A percentile compares a stretch with the other conserved stretches of the same genome.
Evolutionary conservation across 2,888 invertebrate genomes (phyloP).

Genomic region (Vanessa cardui): DNA sequence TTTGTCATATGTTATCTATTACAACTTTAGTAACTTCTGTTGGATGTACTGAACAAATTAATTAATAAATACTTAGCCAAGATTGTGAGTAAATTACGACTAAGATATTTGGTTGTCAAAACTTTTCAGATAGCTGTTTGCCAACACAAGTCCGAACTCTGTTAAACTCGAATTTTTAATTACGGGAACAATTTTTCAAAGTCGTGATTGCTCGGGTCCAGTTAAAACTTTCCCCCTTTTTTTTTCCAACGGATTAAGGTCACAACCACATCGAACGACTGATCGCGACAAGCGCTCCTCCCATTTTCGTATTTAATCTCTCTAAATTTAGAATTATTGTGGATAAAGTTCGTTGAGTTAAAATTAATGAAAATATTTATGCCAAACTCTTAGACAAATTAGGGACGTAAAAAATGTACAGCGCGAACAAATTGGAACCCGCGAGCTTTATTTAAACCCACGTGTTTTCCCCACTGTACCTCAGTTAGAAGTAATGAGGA

Average conservation of each 20-base stretch:
- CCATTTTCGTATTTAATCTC: neutral
- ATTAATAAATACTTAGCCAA: too few species aligned
- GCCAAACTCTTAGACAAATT: too few species aligned
- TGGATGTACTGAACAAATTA: too few species aligned
- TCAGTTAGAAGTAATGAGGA: too few species aligned
- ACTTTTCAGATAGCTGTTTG: constrained; percentile 38
- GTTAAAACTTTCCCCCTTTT: constrained; percentile 53
- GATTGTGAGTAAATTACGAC: constrained; percentile 30
- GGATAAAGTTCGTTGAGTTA: neutral
- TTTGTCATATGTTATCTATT: too few species aligned
- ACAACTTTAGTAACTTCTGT: too few species aligned
- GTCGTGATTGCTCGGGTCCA: constrained; percentile 60
- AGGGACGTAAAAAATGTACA: too few species aligned
- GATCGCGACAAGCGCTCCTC: neutral
- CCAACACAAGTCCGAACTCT: constrained; percentile 33
- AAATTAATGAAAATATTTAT: too few species aligned
- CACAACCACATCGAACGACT: constrained; percentile 16
- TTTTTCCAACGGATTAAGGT: constrained; percentile 23
- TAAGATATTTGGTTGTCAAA: constrained; percentile 31
- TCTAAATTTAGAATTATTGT: neutral
- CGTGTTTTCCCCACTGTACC: too few species aligned
- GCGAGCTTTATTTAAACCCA: too few species aligned
- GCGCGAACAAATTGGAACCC: too few species aligned
- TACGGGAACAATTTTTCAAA: constrained; percentile 63
- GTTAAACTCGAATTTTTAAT: constrained; percentile 55